Conservation (phyloP, 1,140 invertebrate species). For the Papilio xuthus region DNA sequence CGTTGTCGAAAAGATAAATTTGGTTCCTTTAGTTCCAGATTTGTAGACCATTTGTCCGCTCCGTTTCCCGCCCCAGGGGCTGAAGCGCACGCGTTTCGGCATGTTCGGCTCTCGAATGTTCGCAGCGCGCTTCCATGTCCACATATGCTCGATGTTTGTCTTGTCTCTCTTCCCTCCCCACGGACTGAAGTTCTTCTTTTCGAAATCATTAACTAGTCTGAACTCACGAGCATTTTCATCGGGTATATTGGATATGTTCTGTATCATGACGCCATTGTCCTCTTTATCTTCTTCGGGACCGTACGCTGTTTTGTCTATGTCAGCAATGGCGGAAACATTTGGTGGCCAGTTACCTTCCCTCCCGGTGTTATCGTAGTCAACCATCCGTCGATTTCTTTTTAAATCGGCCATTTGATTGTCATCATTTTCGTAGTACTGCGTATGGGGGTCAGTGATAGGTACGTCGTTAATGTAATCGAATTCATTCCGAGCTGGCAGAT, state of each 20-base stretch:
- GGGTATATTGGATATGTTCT: slow-evolving; percentile 42
- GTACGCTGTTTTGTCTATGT: slow-evolving; percentile 58
- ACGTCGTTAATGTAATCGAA: slow-evolving; percentile 54
- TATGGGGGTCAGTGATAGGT: slow-evolving; percentile 40
- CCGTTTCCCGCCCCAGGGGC: slow-evolving; percentile 74
- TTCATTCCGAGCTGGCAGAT: slow-evolving; percentile 49
- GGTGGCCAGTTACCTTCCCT: slow-evolving; percentile 55
- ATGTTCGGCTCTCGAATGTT: slow-evolving; percentile 69
- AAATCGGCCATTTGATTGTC: slow-evolving; percentile 43
- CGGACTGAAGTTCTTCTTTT: slow-evolving; percentile 73
- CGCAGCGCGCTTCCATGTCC: slow-evolving; percentile 68
- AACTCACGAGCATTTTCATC: slow-evolving; percentile 54
- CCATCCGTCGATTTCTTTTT: slow-evolving; percentile 55
- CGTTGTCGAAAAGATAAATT: slow-evolving; percentile 64
- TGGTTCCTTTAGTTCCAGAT: slow-evolving; percentile 61
- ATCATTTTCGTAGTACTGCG: slow-evolving; percentile 48
- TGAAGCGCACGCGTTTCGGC: slow-evolving; percentile 75
- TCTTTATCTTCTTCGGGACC: slow-evolving; percentile 47
- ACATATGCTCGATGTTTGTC: slow-evolving; percentile 60
- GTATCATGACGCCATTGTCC: slow-evolving; percentile 46
- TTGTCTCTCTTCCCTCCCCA: slow-evolving; percentile 73
- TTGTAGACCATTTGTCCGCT: slow-evolving; percentile 73
- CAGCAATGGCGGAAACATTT: slow-evolving; percentile 55
- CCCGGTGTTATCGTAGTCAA: slow-evolving; percentile 48
- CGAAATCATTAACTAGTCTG: slow-evolving; percentile 45